phyloP scores from a whole-genome alignment of 2,888 invertebrate genomes.

The Ornithoptera alexandrae region DNA sequence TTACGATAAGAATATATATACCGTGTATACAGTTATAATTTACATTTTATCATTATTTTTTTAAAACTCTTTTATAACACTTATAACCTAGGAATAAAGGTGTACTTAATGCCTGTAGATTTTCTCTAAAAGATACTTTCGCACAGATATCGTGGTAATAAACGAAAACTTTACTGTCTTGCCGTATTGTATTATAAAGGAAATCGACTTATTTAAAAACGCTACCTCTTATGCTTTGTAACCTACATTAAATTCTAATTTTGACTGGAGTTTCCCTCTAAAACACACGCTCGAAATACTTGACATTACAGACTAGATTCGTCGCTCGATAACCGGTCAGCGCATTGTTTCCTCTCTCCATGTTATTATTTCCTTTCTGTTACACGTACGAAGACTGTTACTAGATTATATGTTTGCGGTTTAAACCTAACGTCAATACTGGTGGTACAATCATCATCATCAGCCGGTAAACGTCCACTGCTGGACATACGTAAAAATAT shows the following conservation, averaged over 20 bases:
- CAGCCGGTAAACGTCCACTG: no score
- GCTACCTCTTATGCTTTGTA: constrained; percentile 38
- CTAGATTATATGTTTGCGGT: constrained; percentile 43
- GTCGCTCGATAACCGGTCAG: constrained; percentile 58
- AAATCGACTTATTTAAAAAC: constrained; percentile 4
- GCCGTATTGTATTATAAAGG: no score
- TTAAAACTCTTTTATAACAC: no score
- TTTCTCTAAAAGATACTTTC: no score
- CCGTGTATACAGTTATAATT: no score
- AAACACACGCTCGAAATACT: constrained; percentile 68
- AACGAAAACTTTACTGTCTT: no score
- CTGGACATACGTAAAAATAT: no score
- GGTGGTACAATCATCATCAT: background rate
- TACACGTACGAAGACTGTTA: constrained; percentile 35
- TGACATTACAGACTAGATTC: constrained; percentile 67
- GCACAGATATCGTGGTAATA: no score
- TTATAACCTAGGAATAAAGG: no score
- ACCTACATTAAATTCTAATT: constrained; percentile 63
- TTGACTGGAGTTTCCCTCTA: constrained; percentile 64
- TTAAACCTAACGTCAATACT: constrained; percentile 20
- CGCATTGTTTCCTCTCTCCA: constrained; percentile 64
- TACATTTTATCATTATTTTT: no score
- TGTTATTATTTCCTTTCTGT: constrained; percentile 47
- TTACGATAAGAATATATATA: no score
- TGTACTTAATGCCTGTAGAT: no score